A percentile compares a stretch with the other conserved stretches of the same genome.
Evolutionary conservation across 2,888 invertebrate species (phyloP).

Genomic region (Lypha dubia): DNA sequence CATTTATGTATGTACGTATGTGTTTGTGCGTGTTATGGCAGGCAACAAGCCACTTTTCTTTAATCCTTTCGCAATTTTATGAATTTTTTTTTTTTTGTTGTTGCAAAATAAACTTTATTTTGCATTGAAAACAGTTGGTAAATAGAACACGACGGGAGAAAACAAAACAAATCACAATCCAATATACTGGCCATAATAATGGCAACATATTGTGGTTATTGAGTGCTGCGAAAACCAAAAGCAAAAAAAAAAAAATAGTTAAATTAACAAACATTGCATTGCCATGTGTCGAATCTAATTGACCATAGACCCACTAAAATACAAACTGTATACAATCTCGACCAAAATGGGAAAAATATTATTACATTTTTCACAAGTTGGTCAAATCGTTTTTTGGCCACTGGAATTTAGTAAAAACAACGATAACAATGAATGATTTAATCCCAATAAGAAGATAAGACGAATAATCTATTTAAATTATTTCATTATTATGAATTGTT

Average conservation of each 20-base stretch:
- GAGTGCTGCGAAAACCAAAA: conserved; percentile 42
- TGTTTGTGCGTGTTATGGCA: not conserved
- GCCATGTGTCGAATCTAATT: not conserved
- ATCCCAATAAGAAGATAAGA: no score
- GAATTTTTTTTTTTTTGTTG: conserved; percentile 25
- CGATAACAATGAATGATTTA: no score
- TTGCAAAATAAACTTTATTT: conserved; percentile 35
- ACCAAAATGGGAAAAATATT: not conserved
- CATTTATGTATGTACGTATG: not conserved
- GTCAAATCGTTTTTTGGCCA: not conserved
- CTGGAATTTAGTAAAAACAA: no score
- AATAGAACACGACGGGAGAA: not conserved
- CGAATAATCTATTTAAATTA: no score
- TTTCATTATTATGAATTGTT: no score
- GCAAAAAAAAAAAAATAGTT: no score
- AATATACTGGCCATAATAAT: conserved; percentile 49
- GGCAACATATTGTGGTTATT: conserved; percentile 69
- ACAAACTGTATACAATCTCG: not conserved
- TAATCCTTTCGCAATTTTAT: conserved; percentile 29
- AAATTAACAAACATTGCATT: conserved; percentile 7
- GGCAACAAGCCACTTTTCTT: conserved; percentile 19
- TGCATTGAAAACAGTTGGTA: conserved; percentile 20
- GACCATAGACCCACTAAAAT: not conserved
- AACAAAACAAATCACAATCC: conserved; percentile 19
- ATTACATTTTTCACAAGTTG: no score